These are phyloP conservation scores for Haliaeetus leucogaster DNA, from an alignment of 2,113 vertebrate species.

Conservation along the genomic window DNA sequence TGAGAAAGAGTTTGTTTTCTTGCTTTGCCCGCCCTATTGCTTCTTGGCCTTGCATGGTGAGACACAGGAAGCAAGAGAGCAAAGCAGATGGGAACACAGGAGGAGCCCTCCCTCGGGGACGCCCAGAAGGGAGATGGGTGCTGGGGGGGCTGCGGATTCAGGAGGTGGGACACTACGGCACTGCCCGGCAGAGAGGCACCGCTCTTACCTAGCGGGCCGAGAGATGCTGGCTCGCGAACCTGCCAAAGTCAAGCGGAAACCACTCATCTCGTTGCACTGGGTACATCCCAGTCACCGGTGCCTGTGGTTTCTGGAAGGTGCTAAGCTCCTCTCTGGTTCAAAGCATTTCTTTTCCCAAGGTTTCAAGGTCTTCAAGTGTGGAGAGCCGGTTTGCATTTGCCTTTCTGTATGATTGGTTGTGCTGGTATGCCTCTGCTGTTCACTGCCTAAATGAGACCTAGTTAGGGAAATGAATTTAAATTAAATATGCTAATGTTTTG, in stretches of 20 bases:
- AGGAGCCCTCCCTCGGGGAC: background rate
- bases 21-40: background rate
- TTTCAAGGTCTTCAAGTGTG: background rate
- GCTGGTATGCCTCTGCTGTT: background rate
- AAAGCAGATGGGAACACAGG: background rate
- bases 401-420: too few species aligned
- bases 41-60: background rate
- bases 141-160: too few species aligned
- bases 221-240: accelerated
- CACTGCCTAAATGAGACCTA: background rate
- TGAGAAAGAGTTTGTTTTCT: background rate
- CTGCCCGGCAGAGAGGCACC: background rate
- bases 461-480: background rate
- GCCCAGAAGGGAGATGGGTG: too few species aligned
- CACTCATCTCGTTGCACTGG: background rate
- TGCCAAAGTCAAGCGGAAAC: accelerated
- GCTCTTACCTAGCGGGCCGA: background rate
- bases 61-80: background rate
- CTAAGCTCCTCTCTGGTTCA: background rate
- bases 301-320: background rate
- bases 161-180: background rate
- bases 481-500: background rate
- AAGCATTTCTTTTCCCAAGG: background rate
- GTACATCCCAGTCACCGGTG: accelerated
- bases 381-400: background rate